A percentile compares a stretch with the other conserved stretches of the same genome.
These are phyloP conservation scores for Rhynchophorus ferrugineus DNA, from an alignment of 1,140 invertebrate genomes.

Conservation along the genomic window DNA sequence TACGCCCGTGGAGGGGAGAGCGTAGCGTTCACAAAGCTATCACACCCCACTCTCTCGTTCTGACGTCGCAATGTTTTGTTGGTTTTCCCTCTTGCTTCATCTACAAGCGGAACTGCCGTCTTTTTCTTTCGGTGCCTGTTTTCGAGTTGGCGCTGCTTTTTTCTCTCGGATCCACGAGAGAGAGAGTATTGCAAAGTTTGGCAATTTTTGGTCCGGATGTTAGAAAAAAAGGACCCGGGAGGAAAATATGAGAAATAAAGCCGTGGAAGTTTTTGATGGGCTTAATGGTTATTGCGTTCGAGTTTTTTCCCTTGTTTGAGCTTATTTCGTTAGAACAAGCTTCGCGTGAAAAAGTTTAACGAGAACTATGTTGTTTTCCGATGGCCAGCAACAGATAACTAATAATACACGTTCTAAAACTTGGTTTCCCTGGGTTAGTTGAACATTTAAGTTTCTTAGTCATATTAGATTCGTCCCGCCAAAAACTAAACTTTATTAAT, in stretches of 20 bases:
- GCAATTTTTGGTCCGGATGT: slow-evolving; percentile 3
- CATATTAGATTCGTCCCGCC: too few species aligned
- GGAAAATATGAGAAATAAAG: background rate
- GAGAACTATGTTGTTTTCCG: too few species aligned
- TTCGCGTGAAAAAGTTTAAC: too few species aligned
- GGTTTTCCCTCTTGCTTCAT: background rate
- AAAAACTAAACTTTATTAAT: too few species aligned
- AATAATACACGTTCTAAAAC: too few species aligned
- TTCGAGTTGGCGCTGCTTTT: background rate
- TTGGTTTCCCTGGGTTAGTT: too few species aligned
- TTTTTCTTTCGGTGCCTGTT: background rate
- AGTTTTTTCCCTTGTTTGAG: background rate
- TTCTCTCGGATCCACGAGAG: background rate
- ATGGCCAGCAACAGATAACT: too few species aligned
- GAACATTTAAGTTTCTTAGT: too few species aligned
- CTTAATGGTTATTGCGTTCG: slow-evolving; percentile 2
- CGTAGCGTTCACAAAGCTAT: too few species aligned
- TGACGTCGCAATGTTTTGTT: background rate
- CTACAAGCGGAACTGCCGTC: background rate
- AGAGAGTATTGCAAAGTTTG: background rate
- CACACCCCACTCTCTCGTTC: background rate
- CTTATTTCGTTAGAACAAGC: too few species aligned
- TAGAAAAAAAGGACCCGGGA: background rate
- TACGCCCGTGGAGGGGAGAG: background rate
- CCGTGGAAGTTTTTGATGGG: background rate